A percentile compares a stretch with the other conserved stretches of the same genome.
Evolutionary conservation across 1,140 invertebrate genomes (phyloP).

Genomic region (Gryon sp.): DNA sequence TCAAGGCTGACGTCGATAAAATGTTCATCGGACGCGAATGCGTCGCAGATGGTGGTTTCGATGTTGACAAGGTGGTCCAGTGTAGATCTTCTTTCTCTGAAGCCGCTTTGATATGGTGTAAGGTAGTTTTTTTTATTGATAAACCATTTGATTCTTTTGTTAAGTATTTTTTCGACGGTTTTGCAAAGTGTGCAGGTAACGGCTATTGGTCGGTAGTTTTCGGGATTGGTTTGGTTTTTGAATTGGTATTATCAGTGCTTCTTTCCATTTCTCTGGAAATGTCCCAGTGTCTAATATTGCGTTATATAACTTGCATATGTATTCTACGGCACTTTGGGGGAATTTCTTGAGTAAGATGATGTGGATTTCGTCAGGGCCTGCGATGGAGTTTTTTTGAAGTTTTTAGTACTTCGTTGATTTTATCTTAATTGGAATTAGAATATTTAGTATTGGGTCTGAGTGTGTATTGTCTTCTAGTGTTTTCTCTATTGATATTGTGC

Average conservation of each 20-base stretch:
- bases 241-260: slow-evolving; percentile 8
- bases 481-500: neutral
- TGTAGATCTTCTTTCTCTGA: slow-evolving; percentile 8
- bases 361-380: slow-evolving; percentile 4
- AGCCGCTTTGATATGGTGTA: slow-evolving; percentile 5
- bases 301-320: slow-evolving; percentile 5
- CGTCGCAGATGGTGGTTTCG: slow-evolving; percentile 2
- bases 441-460: slow-evolving; percentile 1
- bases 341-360: slow-evolving; percentile 13
- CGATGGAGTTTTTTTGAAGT: slow-evolving; percentile 14
- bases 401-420: slow-evolving; percentile 8
- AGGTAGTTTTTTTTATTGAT: neutral
- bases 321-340: neutral
- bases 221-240: slow-evolving; percentile 9
- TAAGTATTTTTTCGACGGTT: slow-evolving; percentile 13
- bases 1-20: neutral
- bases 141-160: slow-evolving; percentile 7
- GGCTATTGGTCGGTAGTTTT: slow-evolving; percentile 12
- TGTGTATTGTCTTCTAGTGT: slow-evolving; percentile 5
- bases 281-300: neutral
- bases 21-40: slow-evolving; percentile 13
- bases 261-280: neutral
- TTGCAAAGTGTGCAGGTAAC: slow-evolving; percentile 15
- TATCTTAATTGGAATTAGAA: neutral
- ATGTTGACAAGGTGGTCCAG: slow-evolving; percentile 9